phyloP scores from a whole-genome alignment of 2,888 invertebrate genomes.

The Ischnura elegans region DNA sequence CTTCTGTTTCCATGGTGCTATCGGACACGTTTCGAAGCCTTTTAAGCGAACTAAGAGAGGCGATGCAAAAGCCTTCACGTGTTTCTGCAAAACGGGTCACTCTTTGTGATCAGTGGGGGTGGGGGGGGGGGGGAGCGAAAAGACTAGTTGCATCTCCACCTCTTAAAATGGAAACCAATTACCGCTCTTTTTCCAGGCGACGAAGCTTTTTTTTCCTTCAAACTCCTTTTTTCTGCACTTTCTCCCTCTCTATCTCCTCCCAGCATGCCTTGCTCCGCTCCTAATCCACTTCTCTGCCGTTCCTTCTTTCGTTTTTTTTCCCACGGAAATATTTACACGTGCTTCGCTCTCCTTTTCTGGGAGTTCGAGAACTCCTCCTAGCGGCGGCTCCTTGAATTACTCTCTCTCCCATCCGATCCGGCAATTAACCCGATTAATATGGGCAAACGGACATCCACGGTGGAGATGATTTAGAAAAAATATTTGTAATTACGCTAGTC shows the following conservation, averaged over 20 bases:
- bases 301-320: background rate
- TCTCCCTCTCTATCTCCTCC: constrained; percentile 63
- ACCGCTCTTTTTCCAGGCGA: constrained; percentile 69
- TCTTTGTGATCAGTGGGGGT: no score
- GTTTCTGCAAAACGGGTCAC: background rate
- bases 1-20: no score
- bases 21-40: background rate
- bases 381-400: no score
- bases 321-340: background rate
- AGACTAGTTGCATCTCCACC: background rate
- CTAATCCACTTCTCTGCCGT: no score
- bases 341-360: background rate
- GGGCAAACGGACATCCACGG: background rate
- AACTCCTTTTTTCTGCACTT: constrained; percentile 59
- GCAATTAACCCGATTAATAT: constrained; percentile 6
- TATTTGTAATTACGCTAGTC: background rate
- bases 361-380: background rate
- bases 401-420: background rate
- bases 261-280: constrained; percentile 53
- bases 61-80: background rate
- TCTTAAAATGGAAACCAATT: constrained; percentile 69
- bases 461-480: background rate
- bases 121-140: no score
- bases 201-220: constrained; percentile 64
- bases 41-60: background rate